Evolutionary conservation across 2,797 vertebrate genomes (phyloP).

Genomic region (Merluccius polli): DNA sequence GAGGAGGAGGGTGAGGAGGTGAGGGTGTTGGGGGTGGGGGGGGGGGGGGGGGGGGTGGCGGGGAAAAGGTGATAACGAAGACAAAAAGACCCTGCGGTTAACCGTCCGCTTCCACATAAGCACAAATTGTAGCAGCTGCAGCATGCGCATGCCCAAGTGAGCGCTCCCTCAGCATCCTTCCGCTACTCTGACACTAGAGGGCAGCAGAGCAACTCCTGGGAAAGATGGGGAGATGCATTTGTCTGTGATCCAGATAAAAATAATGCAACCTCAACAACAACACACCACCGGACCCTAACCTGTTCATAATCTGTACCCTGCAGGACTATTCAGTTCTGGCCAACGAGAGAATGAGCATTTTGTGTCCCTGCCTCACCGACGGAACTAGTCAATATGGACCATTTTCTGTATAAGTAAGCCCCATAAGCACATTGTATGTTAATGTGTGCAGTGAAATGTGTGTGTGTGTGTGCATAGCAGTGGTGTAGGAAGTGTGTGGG

Average conservation of each 20-base stretch:
- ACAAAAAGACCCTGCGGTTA: not conserved
- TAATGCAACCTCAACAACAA: not conserved
- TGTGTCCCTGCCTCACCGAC: not conserved
- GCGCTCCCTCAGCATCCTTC: conserved; percentile 23
- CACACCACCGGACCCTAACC: not conserved
- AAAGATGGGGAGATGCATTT: not conserved
- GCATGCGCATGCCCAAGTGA: not conserved
- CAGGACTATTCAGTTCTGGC: not conserved
- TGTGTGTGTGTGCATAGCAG: not conserved
- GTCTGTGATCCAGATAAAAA: not conserved
- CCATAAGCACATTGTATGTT: not conserved
- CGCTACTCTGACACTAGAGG: conserved; percentile 48
- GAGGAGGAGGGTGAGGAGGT: conserved; percentile 50
- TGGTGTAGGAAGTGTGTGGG: conserved; percentile 4
- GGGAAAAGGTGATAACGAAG: not conserved
- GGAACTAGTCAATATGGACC: not conserved
- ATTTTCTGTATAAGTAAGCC: not conserved
- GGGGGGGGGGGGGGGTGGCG: too few species aligned
- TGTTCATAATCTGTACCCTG: not conserved
- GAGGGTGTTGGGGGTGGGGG: not conserved
- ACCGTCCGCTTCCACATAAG: not conserved
- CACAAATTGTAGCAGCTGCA: not conserved
- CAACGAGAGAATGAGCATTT: not conserved
- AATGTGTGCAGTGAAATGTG: not conserved
- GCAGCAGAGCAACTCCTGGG: conserved; percentile 20